Conservation (phyloP, 2,888 invertebrate species). For the Rotaria magnacalcarata region DNA sequence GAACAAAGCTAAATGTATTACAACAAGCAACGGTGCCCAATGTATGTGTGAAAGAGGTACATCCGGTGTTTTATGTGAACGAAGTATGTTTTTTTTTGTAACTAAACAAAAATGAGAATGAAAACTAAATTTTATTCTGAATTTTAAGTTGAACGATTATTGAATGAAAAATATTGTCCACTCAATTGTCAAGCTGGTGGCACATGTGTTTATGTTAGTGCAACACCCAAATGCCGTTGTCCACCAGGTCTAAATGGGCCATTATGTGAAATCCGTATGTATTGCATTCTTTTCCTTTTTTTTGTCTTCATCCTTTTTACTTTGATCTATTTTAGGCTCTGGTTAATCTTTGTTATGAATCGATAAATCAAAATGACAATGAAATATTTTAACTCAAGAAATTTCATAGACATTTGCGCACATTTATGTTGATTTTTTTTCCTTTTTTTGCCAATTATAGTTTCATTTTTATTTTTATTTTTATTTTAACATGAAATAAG, state of each 20-base stretch:
- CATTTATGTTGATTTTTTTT: neutral
- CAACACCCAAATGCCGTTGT: slow-evolving; percentile 12
- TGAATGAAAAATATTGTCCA: neutral
- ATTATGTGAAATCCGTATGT: neutral
- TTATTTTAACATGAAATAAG: neutral
- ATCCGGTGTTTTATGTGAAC: slow-evolving; percentile 13
- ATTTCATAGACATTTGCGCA: neutral
- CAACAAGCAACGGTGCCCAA: neutral
- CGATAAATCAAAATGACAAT: too few relatives aligned
- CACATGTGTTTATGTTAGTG: neutral
- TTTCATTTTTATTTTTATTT: neutral
- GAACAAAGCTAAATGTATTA: slow-evolving; percentile 3
- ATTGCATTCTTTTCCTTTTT: neutral
- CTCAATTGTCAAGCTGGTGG: slow-evolving; percentile 9
- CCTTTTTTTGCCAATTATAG: neutral
- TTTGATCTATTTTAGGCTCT: too few relatives aligned
- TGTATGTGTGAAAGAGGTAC: neutral
- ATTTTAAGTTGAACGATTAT: neutral
- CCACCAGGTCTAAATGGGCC: neutral
- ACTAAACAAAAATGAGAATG: neutral
- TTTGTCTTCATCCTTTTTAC: too few relatives aligned
- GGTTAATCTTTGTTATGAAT: too few relatives aligned
- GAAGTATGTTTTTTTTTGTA: neutral
- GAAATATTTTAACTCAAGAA: neutral
- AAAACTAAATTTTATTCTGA: neutral